A percentile compares a stretch with the other conserved stretches of the same genome.
phyloP scores from a whole-genome alignment of 2,888 invertebrate species.

The Biston stratarius region DNA sequence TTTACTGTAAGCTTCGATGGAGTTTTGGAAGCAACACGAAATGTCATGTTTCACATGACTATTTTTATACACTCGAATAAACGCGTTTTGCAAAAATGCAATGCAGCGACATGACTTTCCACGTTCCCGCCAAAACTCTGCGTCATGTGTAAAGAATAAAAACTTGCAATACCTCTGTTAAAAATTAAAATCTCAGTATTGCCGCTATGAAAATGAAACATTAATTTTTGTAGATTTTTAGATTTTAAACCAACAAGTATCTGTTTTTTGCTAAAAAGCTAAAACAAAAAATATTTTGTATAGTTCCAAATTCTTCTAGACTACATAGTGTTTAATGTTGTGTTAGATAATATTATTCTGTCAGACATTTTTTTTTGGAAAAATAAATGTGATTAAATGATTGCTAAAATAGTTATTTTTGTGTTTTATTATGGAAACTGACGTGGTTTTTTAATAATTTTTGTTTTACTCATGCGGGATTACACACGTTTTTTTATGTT shows the following conservation, averaged over 20 bases:
- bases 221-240: neutral
- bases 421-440: neutral
- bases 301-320: slow-evolving; percentile 21
- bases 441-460: neutral
- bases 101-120: too few species aligned
- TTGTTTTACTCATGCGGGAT: too few species aligned
- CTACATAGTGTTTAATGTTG: slow-evolving; percentile 17
- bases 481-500: too few species aligned
- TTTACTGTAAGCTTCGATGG: too few species aligned
- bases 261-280: slow-evolving; percentile 6
- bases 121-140: too few species aligned
- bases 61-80: too few species aligned
- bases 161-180: too few species aligned
- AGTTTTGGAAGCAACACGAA: too few species aligned
- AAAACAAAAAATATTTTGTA: slow-evolving; percentile 18
- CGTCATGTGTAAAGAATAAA: too few species aligned
- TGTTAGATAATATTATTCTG: slow-evolving; percentile 23
- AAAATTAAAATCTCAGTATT: neutral
- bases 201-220: neutral
- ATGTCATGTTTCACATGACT: too few species aligned
- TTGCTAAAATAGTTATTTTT: slow-evolving; percentile 10
- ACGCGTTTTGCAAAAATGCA: too few species aligned
- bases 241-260: neutral
- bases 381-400: slow-evolving; percentile 28
- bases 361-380: slow-evolving; percentile 15